Conservation (phyloP, 2,797 vertebrate species). For the Myotis daubentonii region DNA sequence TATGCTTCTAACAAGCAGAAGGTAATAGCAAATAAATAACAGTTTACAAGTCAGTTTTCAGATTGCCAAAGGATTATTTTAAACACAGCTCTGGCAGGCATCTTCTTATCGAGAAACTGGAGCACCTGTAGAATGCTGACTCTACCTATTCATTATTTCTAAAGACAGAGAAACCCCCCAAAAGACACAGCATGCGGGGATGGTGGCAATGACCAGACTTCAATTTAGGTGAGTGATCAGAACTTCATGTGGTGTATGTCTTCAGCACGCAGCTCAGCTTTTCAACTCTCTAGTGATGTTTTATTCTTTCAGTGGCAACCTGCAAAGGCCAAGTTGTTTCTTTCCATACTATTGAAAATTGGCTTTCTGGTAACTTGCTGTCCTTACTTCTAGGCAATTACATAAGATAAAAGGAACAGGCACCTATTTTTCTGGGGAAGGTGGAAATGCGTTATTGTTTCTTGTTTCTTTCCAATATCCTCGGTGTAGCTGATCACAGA, state of each 20-base stretch:
- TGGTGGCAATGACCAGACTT: background rate
- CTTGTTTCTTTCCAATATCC: background rate
- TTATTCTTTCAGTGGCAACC: background rate
- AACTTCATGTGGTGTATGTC: rapidly evolving
- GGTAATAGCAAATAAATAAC: background rate
- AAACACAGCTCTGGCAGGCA: background rate
- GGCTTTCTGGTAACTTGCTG: background rate
- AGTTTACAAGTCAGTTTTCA: background rate
- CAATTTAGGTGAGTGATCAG: background rate
- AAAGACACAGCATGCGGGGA: background rate
- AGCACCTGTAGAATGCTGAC: background rate
- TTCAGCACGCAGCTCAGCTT: background rate
- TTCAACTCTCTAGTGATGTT: background rate
- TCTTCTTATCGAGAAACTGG: background rate
- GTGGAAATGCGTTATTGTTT: background rate
- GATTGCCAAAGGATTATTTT: background rate
- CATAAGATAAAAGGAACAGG: background rate
- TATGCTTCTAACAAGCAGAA: conserved; percentile 12
- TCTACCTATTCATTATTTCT: background rate
- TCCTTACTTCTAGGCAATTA: background rate
- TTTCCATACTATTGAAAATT: background rate
- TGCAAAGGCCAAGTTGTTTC: background rate
- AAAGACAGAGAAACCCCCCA: background rate
- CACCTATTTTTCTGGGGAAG: background rate
- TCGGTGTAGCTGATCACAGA: background rate